These are phyloP conservation scores for Henricia sp. DNA, from an alignment of 53 echinoderm and acorn worm genomes.

Conservation along the genomic window DNA sequence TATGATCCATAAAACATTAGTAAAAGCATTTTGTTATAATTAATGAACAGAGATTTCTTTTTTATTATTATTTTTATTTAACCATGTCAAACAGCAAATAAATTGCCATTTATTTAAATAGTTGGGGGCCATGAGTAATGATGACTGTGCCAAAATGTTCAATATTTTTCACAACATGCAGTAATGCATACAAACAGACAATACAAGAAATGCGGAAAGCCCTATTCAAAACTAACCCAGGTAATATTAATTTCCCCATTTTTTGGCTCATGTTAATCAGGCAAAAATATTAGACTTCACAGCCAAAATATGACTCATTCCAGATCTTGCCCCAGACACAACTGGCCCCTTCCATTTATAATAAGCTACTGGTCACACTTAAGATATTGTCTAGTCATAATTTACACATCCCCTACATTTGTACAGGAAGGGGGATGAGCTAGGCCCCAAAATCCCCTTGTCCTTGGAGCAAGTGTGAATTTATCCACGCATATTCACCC, in stretches of 20 bases:
- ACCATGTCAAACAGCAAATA: not conserved
- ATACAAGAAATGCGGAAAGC: not conserved
- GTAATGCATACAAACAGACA: too few relatives aligned
- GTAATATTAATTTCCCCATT: too few relatives aligned
- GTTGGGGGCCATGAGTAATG: not conserved
- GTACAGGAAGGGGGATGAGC: not conserved
- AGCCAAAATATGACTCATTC: conserved; percentile 28
- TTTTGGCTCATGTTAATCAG: too few relatives aligned
- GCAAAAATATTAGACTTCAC: not conserved
- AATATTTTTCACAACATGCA: too few relatives aligned
- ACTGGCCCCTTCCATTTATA: conserved; percentile 29
- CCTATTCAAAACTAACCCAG: not conserved
- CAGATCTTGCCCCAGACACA: conserved; percentile 13
- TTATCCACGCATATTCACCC: not conserved
- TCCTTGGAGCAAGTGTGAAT: not conserved
- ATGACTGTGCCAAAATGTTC: not conserved
- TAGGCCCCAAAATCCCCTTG: not conserved
- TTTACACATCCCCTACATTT: not conserved
- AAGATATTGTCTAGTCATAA: not conserved
- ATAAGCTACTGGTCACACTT: not conserved
- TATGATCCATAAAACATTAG: too few relatives aligned
- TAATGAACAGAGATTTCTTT: too few relatives aligned
- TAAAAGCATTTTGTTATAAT: too few relatives aligned
- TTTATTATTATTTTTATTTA: not conserved
- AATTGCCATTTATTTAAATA: not conserved